Base-by-base conservation (phyloP, 35 echinoderm and acorn worm species). In the Anneissia japonica region DNA sequence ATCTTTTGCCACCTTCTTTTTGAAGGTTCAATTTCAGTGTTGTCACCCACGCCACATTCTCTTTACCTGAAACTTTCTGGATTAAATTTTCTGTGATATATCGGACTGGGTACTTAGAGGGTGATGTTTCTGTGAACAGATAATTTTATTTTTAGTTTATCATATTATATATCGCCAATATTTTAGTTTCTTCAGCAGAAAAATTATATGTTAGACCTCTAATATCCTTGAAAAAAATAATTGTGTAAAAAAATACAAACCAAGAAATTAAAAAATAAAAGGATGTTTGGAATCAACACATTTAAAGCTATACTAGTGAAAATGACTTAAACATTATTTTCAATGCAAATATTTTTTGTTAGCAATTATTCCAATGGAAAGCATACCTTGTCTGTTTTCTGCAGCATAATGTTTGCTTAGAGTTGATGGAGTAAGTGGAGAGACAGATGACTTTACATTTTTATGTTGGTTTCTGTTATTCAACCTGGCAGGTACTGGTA, bases 31-130 rank as follows among this genome's bases (percentile, higher is more conserved):
- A 75, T 77, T 94, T 89, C 39, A 99, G 56, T 10, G 81, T 75
- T 0, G 89, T 74, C 37, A 99, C 89, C 77, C 94, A 86, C 35
- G 76, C 88, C 14, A 94, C 32, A 74, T 80, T 86, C 5, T 99
- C 96, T 85, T 99, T 93, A 35, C 88, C 87, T 14, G 96, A 83
- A 56, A 82, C 38, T 35, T 93, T 91, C 79, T 90, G 86, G 73
- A 99, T 91, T 37, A 91, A 76, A 16, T 82, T 87, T 34, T 99
- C 89, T 64, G 89, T 91, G 79, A 99, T 99, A 81, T 99, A 99
- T 46, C 96, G 39, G 46, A 94, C 96, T 11, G 88, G 76, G 36
- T 77, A 76, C 39, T 93, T 93, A 13, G 56, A 36, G 34, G 64
- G 23, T 0, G 90, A 88, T 55, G 81, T 81, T 92, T 36, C 46